Percentiles rank a stretch among this genome's conserved stretches.
Evolutionary conservation across 2,113 vertebrate genomes (phyloP).

Genomic region (Dicentrarchus labrax): DNA sequence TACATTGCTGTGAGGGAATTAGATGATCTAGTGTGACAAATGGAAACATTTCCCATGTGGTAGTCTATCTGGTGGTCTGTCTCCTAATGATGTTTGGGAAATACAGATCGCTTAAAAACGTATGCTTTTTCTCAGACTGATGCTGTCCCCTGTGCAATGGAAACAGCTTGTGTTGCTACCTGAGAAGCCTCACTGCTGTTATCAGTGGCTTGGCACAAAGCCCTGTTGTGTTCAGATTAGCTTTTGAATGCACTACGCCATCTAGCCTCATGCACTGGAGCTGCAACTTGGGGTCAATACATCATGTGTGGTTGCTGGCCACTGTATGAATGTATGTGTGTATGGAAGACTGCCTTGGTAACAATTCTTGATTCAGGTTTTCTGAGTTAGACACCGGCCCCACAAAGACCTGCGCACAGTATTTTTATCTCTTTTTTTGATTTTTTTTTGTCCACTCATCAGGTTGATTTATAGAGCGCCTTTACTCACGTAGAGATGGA

Average conservation of each 20-base stretch:
- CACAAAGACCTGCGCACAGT: conserved; percentile 1
- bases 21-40: conserved; percentile 22
- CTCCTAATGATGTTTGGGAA: conserved; percentile 5
- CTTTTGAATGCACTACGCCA: conserved; percentile 67
- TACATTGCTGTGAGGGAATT: conserved; percentile 7
- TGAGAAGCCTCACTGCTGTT: conserved; percentile 41
- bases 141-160: conserved; percentile 21
- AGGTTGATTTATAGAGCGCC: conserved; percentile 66
- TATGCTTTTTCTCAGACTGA: conserved; percentile 7
- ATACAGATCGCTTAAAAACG: conserved; percentile 2
- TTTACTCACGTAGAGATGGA: conserved; percentile 60
- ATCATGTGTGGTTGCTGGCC: neutral
- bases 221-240: conserved; percentile 32
- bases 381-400: conserved; percentile 3
- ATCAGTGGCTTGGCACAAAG: conserved; percentile 52
- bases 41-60: conserved; percentile 20
- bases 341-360: neutral
- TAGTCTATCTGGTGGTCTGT: neutral
- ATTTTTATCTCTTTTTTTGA: conserved; percentile 40
- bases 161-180: conserved; percentile 47
- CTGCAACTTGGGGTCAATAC: conserved; percentile 26
- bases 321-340: neutral
- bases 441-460: conserved; percentile 54
- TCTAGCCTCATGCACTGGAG: conserved; percentile 62
- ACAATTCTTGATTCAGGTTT: conserved; percentile 23